Conservation (phyloP, 2,888 invertebrate species). For the Lampropteryx suffumata region DNA sequence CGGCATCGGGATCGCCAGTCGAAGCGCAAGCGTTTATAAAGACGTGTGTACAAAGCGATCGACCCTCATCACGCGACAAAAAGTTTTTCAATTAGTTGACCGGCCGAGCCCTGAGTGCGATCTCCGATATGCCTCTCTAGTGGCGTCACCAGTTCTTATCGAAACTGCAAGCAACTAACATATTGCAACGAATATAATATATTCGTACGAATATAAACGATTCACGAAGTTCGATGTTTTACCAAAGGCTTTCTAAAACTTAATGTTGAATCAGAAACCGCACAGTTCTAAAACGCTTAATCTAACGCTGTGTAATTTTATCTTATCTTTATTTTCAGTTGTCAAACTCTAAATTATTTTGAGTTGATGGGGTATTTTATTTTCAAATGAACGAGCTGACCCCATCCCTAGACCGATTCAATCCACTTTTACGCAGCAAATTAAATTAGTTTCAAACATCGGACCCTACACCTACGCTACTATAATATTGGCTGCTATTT, state of each 20-base stretch:
- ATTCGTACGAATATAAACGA: no score
- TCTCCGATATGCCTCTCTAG: slow-evolving; percentile 13
- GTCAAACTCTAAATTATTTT: no score
- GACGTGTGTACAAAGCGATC: slow-evolving; percentile 37
- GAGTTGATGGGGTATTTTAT: no score
- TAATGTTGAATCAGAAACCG: no score
- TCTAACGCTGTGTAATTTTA: no score
- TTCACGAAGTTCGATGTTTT: no score
- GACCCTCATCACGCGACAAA: slow-evolving; percentile 49
- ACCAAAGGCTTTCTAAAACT: no score
- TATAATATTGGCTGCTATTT: slow-evolving; percentile 45
- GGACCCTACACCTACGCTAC: slow-evolving; percentile 34
- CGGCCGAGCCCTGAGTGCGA: slow-evolving; percentile 34
- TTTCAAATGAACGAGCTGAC: no score
- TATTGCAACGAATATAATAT: no score
- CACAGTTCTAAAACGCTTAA: no score
- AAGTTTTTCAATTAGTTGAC: slow-evolving; percentile 77
- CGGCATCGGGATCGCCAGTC: slow-evolving; percentile 2
- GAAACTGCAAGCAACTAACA: background rate
- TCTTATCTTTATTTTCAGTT: no score
- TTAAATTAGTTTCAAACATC: slow-evolving; percentile 65
- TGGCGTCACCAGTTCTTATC: background rate
- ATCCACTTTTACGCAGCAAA: slow-evolving; percentile 58
- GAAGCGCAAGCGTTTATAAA: slow-evolving; percentile 32
- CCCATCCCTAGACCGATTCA: slow-evolving; percentile 34